Conservation (phyloP, 2,888 invertebrate genomes). For the Patella ulyssiponensis region DNA sequence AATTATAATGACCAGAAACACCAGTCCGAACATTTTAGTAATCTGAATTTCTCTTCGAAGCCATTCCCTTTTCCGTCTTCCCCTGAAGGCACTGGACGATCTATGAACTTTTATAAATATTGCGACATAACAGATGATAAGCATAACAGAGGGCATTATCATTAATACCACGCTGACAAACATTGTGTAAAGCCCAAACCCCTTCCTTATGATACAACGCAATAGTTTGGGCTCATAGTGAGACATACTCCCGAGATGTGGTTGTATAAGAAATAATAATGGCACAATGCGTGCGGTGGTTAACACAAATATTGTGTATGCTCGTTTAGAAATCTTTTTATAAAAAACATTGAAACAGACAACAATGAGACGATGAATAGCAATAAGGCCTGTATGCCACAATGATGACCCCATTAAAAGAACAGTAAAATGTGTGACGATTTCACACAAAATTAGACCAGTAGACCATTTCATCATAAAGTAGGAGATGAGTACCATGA, state of each 20-base stretch:
- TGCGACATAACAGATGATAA: slow-evolving; percentile 67
- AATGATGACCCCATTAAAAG: slow-evolving; percentile 67
- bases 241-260: slow-evolving; percentile 64
- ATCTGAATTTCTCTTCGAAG: slow-evolving; percentile 68
- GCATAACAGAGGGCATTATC: slow-evolving; percentile 68
- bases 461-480: slow-evolving; percentile 62
- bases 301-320: slow-evolving; percentile 66
- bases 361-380: slow-evolving; percentile 68
- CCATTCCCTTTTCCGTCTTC: slow-evolving; percentile 59
- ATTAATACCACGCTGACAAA: slow-evolving; percentile 65
- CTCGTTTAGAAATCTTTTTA: slow-evolving; percentile 66
- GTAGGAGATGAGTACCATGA: slow-evolving; percentile 65
- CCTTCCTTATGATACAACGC: slow-evolving; percentile 64
- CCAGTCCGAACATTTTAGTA: slow-evolving; percentile 72
- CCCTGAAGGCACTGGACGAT: slow-evolving; percentile 60
- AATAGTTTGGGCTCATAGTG: slow-evolving; percentile 66
- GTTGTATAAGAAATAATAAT: slow-evolving; percentile 62
- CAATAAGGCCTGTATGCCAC: slow-evolving; percentile 70
- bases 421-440: slow-evolving; percentile 67
- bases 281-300: slow-evolving; percentile 66
- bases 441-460: slow-evolving; percentile 63
- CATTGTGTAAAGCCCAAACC: slow-evolving; percentile 63
- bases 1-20: slow-evolving; percentile 67
- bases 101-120: slow-evolving; percentile 68
- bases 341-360: slow-evolving; percentile 68